Conservation (phyloP, 1,140 invertebrate genomes). For the Cotesia glomerata region DNA sequence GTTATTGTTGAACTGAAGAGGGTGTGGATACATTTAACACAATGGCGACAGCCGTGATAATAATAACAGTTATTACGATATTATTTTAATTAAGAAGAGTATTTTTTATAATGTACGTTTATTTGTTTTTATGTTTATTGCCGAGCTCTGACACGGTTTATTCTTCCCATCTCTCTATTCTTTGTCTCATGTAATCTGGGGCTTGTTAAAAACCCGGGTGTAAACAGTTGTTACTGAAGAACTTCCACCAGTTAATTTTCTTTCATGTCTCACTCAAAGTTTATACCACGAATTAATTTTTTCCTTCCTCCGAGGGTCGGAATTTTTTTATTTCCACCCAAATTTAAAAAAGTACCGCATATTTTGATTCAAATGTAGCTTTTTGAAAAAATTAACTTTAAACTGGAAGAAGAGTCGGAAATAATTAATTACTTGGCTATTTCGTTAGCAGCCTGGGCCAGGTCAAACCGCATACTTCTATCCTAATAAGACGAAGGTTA, state of each 20-base stretch:
- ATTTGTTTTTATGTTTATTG: not conserved
- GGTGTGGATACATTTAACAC: not conserved
- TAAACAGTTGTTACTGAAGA: conserved; percentile 1
- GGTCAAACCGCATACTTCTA: conserved; percentile 36
- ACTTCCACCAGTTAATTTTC: too few species aligned
- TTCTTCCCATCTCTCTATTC: not conserved
- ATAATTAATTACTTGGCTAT: conserved; percentile 3
- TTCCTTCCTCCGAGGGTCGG: too few species aligned
- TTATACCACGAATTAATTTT: too few species aligned
- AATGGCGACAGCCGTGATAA: not conserved
- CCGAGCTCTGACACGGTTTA: not conserved
- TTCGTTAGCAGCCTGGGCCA: not conserved
- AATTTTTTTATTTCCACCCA: too few species aligned
- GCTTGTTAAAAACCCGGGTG: not conserved
- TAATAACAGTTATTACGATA: not conserved
- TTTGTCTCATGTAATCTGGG: not conserved
- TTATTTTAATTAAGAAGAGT: not conserved
- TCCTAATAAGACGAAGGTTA: conserved; percentile 57
- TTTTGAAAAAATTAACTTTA: too few species aligned
- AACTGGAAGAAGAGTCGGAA: not conserved
- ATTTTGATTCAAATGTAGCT: too few species aligned
- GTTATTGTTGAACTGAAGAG: not conserved
- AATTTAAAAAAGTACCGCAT: too few species aligned
- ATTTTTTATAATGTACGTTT: not conserved
- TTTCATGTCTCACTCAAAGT: too few species aligned